Evolutionary conservation across 1,140 invertebrate genomes (phyloP), one percentile per base, ranked within the genome.

Genomic region (Hylyphantes graminicola): DNA sequence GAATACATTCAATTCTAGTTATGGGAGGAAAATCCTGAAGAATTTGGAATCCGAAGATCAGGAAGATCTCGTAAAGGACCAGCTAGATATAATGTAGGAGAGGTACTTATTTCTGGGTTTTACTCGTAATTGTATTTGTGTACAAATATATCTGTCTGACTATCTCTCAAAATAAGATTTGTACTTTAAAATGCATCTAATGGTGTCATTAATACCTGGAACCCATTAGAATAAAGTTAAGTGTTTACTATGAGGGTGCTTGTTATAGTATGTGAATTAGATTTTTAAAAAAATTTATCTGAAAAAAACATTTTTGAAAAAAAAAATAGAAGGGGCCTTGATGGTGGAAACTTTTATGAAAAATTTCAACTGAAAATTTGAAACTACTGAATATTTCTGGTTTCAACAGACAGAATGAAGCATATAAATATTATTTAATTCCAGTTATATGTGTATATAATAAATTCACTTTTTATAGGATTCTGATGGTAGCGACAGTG

Each of bases 11-110:
- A 35, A 35, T 35, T 5, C 35, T 35, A 35, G 85, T n/a, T 91
- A 89, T 95, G 94, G 93, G 94, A 95, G 87, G 93, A 94, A 85
- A 93, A 95, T 91, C 93, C 94, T 86, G 94, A 95, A 88, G 92
- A 94, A 85, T 95, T 94, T 90, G 94, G 94, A 55, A 94, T 95
- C 83, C 91, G 95, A 87, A 91, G 94, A 87, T 96, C 95, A 19
- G 92, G 89, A 51, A 90, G 95, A 88, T 94, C 86, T 55, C 91
- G 94, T 81, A 94, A 94, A 90, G 93, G 94, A 89, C 94, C 94
- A 65, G 93, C 94, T 57, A 83, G 88, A 53, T 88, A 88, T 57
- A 88, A 82, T 54, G 85, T 88, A 67, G 88, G 86, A 64, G 87
- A 87, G 21, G 80, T 81, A 85, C 53, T 7, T 35, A 35, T 35